Base-by-base conservation (phyloP, 1,140 invertebrate genomes). In the Condylostylus longicornis region DNA sequence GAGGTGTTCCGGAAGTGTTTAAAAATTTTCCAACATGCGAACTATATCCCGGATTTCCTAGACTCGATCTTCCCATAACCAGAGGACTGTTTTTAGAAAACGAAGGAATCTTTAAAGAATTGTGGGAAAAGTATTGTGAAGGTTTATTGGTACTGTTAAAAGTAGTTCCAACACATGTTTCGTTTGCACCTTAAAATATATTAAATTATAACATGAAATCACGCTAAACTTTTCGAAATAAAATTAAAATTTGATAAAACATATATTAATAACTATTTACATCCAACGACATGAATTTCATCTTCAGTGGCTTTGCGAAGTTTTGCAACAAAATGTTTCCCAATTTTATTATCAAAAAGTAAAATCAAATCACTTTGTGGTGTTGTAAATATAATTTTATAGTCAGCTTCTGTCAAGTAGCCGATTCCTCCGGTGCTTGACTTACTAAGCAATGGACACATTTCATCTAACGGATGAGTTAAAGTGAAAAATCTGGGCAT, bases 381-480 rank as follows among this genome's bases (percentile, higher is more conserved):
- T 48, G 65, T 69, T 4, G 74, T 72, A 46, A 72, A 80, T 19
- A 82, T 67, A 21, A 61, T 44, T 21, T 68, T 64, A 41, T 67
- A 62, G 47, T 66, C 67, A 8, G 67, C 64, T 46, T 79, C 72
- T 40, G 66, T 72, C 54, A 79, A 66, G 45, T 75, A 77, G 6
- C 44, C 47, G 0, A 52, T 47, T 0, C 44, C 38, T 17, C 45
- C 46, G 37, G 47, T 71, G 1, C 59, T 40, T 3, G 62, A 51
- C 50, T 79, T 82, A 23, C 81, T 71, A 5, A 89, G 64, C 20
- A 91, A 71, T 4, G 87, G 87, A 36, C 77, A 76, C 20, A 90
- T 79, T 64, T 93, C 88, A 64, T 91, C 82, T 20, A 93, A 63
- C 2, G 87, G 86, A 70, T 93, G 85, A 15, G 78, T 68, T 44